Percentiles rank a stretch among this genome's conserved stretches.
These are phyloP conservation scores for Lepidocyrtinus sp. DNA, from an alignment of 2,888 invertebrate genomes.

Conservation along the genomic window DNA sequence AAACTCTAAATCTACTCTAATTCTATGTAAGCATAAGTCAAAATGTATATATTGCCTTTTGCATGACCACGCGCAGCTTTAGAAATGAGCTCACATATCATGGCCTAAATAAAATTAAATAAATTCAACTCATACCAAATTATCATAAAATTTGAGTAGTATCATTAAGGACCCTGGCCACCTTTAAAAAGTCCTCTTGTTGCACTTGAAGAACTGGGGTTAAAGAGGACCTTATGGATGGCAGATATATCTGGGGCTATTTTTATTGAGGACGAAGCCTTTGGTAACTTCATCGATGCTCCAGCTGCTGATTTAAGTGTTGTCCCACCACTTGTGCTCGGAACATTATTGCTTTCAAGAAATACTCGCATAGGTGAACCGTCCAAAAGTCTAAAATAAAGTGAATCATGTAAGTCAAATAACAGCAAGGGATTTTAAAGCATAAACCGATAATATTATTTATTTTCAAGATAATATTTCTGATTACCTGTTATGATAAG, in stretches of 20 bases:
- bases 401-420: too few relatives aligned
- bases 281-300: slow-evolving; percentile 72
- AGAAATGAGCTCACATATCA: too few relatives aligned
- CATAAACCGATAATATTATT: not conserved
- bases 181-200: slow-evolving; percentile 69
- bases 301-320: slow-evolving; percentile 69
- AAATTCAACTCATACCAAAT: too few relatives aligned
- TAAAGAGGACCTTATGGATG: slow-evolving; percentile 81
- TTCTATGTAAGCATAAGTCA: too few relatives aligned
- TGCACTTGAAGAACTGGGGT: slow-evolving; percentile 68
- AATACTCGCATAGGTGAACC: slow-evolving; percentile 95
- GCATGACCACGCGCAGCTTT: too few relatives aligned
- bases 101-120: too few relatives aligned
- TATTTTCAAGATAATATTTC: not conserved
- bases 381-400: slow-evolving; percentile 78
- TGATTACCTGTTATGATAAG: slow-evolving; percentile 89
- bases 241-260: slow-evolving; percentile 81
- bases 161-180: slow-evolving; percentile 65
- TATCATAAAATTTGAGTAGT: too few relatives aligned
- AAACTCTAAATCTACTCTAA: too few relatives aligned
- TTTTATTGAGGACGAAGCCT: slow-evolving; percentile 72
- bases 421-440: not conserved
- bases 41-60: too few relatives aligned
- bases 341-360: slow-evolving; percentile 82
- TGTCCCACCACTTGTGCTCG: slow-evolving; percentile 69